Conservation (phyloP, 2,888 invertebrate species). For the Endotricha flammealis region DNA sequence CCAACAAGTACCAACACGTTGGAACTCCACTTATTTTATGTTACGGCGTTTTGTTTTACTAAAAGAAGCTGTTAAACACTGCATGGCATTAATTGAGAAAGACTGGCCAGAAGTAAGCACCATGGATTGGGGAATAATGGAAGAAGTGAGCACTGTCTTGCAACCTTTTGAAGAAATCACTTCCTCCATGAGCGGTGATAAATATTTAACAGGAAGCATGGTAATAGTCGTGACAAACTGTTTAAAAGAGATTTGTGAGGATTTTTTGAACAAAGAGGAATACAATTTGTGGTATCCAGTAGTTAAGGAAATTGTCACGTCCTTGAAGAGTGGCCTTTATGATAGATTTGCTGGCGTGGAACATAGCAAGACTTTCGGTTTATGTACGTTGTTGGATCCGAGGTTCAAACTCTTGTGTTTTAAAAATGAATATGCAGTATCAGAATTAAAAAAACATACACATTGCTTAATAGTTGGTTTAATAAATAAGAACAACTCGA, state of each 20-base stretch:
- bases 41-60: conserved; percentile 1
- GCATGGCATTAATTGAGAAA: conserved; percentile 12
- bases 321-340: conserved; percentile 1
- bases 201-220: conserved; percentile 19
- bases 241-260: too few relatives aligned
- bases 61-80: conserved; percentile 4
- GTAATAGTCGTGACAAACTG: conserved; percentile 12
- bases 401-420: conserved; percentile 14
- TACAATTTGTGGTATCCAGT: too few relatives aligned
- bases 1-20: too few relatives aligned
- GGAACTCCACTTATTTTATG: too few relatives aligned
- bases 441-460: conserved; percentile 13
- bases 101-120: conserved; percentile 10
- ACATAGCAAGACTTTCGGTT: conserved; percentile 7
- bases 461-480: conserved; percentile 10
- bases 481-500: conserved; percentile 11
- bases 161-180: conserved; percentile 19
- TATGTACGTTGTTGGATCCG: conserved; percentile 16
- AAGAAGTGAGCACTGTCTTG: conserved; percentile 11
- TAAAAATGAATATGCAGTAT: conserved; percentile 11
- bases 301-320: too few relatives aligned
- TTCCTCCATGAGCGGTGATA: conserved; percentile 16
- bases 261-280: too few relatives aligned
- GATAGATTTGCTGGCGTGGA: conserved; percentile 3
- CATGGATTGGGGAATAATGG: conserved; percentile 11